Evolutionary conservation across 1,140 invertebrate species (phyloP).

Genomic region (Pissodes strobi): DNA sequence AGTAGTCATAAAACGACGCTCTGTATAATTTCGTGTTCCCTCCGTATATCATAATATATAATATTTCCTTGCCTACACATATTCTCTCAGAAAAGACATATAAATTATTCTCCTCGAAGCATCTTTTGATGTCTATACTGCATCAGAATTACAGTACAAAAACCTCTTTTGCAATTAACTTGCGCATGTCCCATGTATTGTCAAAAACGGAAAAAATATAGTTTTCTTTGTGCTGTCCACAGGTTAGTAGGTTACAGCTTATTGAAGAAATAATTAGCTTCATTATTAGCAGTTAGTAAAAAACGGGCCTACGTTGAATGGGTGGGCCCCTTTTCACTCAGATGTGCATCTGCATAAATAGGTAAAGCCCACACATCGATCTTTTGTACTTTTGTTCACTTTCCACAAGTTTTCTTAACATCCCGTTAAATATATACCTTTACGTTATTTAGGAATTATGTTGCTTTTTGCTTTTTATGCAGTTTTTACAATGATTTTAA

Average conservation of each 20-base stretch:
- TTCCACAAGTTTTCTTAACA: conserved; percentile 11
- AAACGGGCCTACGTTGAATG: conserved; percentile 25
- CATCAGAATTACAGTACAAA: not conserved
- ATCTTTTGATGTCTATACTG: not conserved
- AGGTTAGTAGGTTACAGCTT: conserved; percentile 31
- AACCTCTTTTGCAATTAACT: not conserved
- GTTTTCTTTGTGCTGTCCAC: conserved; percentile 18
- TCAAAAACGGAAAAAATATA: not conserved
- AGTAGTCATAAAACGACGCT: no score
- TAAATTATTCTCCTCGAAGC: no score
- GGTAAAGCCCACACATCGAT: conserved; percentile 27
- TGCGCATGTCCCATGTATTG: conserved; percentile 9
- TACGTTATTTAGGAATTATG: not conserved
- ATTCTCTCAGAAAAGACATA: no score
- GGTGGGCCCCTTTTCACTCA: conserved; percentile 29
- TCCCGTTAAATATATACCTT: no score
- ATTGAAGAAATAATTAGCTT: conserved; percentile 29
- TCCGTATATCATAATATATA: no score
- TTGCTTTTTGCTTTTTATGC: no score
- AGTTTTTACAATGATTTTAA: no score
- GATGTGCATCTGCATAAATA: conserved; percentile 34
- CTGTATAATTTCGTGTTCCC: no score
- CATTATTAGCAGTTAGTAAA: conserved; percentile 14
- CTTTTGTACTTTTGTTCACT: conserved; percentile 25
- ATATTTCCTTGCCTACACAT: no score